These are phyloP conservation scores for Octopus sinensis DNA, from an alignment of 1,140 invertebrate species.

Conservation along the genomic window DNA sequence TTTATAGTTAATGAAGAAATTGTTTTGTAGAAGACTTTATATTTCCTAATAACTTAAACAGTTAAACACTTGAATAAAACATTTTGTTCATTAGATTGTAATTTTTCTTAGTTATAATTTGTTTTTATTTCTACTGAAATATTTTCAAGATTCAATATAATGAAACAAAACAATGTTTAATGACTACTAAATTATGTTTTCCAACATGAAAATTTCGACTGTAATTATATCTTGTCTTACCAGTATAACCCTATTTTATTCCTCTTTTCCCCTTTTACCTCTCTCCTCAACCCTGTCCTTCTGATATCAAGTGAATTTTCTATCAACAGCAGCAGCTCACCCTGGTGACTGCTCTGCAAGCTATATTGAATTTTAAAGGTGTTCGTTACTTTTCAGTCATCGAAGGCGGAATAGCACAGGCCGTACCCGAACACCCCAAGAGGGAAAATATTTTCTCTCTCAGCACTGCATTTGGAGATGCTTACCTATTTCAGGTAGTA, in stretches of 20 bases:
- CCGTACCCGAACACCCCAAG: constrained; percentile 96
- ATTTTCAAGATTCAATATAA: too few species aligned
- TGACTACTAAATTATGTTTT: too few species aligned
- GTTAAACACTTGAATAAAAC: too few species aligned
- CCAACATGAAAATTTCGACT: too few species aligned
- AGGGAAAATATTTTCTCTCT: constrained; percentile 96
- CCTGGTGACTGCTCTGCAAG: background rate
- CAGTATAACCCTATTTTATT: background rate
- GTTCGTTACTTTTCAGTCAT: constrained; percentile 58
- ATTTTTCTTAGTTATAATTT: too few species aligned
- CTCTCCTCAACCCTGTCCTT: background rate
- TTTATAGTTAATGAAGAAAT: too few species aligned
- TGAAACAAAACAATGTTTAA: too few species aligned
- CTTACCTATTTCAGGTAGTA: constrained; percentile 90
- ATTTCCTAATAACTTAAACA: too few species aligned
- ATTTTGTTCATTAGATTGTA: too few species aligned
- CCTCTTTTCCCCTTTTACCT: background rate
- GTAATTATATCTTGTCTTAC: too few species aligned
- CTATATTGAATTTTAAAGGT: constrained; percentile 14
- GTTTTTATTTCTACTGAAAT: too few species aligned
- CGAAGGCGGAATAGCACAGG: constrained; percentile 95
- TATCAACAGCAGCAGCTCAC: background rate
- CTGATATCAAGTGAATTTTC: background rate
- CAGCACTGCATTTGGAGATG: constrained; percentile 95
- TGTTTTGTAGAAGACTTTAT: too few species aligned